Evolutionary conservation across 2,888 invertebrate genomes (phyloP).

Genomic region (Cantharis flavilabris): DNA sequence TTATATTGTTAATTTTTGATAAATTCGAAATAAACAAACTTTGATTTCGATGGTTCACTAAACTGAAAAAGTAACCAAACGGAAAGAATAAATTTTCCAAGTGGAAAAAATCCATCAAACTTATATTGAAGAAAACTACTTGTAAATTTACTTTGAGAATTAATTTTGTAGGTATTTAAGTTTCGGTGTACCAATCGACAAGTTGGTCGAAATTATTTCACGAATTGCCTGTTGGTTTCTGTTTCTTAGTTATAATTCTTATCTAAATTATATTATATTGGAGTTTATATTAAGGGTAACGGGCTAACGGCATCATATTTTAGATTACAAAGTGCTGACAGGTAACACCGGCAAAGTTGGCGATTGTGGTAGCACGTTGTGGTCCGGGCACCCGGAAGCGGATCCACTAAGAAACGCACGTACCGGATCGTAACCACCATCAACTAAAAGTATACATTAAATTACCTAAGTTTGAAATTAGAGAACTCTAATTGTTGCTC

Average conservation of each 20-base stretch:
- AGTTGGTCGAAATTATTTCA: neutral
- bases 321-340: slow-evolving; percentile 29
- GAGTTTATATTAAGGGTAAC: slow-evolving; percentile 1
- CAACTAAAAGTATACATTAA: slow-evolving; percentile 33
- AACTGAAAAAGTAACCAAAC: neutral
- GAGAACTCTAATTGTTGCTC: slow-evolving; percentile 30
- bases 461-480: slow-evolving; percentile 34
- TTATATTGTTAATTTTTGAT: neutral
- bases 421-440: slow-evolving; percentile 32
- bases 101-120: neutral
- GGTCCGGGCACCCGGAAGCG: slow-evolving; percentile 33
- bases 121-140: neutral
- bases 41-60: neutral
- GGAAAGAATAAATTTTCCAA: neutral
- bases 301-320: slow-evolving; percentile 24
- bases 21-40: neutral
- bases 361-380: slow-evolving; percentile 32
- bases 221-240: neutral
- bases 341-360: slow-evolving; percentile 30
- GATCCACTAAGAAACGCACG: slow-evolving; percentile 33
- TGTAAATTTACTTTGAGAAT: neutral
- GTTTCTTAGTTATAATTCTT: neutral
- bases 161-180: neutral
- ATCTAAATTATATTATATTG: neutral
- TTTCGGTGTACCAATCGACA: neutral